These are phyloP conservation scores for Abrostola triplasia DNA, from an alignment of 2,888 invertebrate species.

Conservation along the genomic window DNA sequence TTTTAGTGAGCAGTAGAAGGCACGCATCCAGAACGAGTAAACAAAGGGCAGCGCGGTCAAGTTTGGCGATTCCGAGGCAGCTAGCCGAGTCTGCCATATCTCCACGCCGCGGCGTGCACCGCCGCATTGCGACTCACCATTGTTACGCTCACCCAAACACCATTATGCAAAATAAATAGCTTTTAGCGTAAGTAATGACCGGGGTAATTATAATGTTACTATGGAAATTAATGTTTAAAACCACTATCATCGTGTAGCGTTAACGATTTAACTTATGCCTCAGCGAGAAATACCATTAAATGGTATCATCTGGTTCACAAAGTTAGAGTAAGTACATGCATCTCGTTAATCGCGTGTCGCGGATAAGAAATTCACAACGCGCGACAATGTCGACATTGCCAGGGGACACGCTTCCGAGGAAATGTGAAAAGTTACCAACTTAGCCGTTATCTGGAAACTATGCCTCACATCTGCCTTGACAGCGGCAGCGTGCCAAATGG, in stretches of 20 bases:
- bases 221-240: conserved; percentile 62
- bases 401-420: conserved; percentile 67
- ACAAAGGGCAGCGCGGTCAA: conserved; percentile 76
- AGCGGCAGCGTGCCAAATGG: conserved; percentile 78
- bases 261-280: conserved; percentile 49
- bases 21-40: conserved; percentile 58
- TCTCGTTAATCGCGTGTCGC: conserved; percentile 68
- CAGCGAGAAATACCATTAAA: conserved; percentile 43
- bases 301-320: conserved; percentile 44
- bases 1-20: conserved; percentile 65
- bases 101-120: conserved; percentile 50
- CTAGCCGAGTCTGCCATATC: conserved; percentile 69
- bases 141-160: conserved; percentile 74
- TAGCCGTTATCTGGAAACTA: conserved; percentile 78
- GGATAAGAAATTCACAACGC: conserved; percentile 76
- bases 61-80: conserved; percentile 75
- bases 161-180: conserved; percentile 82
- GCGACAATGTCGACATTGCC: conserved; percentile 71
- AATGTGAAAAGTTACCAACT: conserved; percentile 86
- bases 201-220: conserved; percentile 72
- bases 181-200: conserved; percentile 74
- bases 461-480: conserved; percentile 79
- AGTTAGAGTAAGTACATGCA: conserved; percentile 57
- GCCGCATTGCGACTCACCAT: conserved; percentile 73
- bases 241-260: conserved; percentile 51